These are phyloP conservation scores for Calliphora vomitoria DNA, from an alignment of 2,888 invertebrate genomes.

Conservation along the genomic window DNA sequence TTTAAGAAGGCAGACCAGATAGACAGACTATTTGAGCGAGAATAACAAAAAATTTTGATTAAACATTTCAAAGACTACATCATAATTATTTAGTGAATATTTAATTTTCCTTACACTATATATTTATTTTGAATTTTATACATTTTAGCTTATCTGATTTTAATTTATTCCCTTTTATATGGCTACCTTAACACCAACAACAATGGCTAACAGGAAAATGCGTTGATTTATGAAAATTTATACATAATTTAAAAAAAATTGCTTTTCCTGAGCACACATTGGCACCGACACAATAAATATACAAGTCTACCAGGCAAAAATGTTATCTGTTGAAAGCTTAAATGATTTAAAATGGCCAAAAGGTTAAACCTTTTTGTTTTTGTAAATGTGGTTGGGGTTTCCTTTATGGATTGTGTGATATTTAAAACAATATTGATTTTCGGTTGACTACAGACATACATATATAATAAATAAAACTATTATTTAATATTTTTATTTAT, in stretches of 20 bases:
- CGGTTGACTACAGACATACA: background rate
- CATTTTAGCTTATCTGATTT: too few relatives aligned
- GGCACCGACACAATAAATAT: background rate
- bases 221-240: constrained; percentile 13
- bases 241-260: background rate
- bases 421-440: background rate
- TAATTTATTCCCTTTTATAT: background rate
- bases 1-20: background rate
- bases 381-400: background rate
- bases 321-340: constrained; percentile 4
- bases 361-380: background rate
- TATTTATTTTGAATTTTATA: too few relatives aligned
- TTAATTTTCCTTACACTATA: too few relatives aligned
- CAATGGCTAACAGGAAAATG: background rate
- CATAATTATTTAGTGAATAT: too few relatives aligned
- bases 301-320: background rate
- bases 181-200: background rate
- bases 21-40: background rate
- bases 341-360: background rate
- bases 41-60: background rate
- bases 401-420: background rate
- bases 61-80: too few relatives aligned
- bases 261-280: background rate
- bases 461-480: background rate
- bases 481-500: background rate